Evolutionary conservation across 1,140 invertebrate species (phyloP).

Genomic region (Gryon sp.): DNA sequence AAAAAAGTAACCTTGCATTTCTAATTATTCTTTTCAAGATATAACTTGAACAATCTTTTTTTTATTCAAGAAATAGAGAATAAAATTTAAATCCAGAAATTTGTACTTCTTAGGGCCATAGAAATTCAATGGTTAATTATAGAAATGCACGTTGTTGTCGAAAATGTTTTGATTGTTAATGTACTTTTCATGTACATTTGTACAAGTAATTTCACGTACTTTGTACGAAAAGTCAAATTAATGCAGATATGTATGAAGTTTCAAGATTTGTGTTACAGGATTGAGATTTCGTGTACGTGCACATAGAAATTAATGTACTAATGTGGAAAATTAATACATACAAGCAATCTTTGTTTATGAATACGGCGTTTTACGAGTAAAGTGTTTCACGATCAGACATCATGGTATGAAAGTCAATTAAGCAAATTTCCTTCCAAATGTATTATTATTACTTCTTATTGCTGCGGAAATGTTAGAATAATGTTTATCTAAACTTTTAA

Average conservation of each 20-base stretch:
- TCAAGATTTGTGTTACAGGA: slow-evolving; percentile 47
- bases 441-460: background rate
- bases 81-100: too few relatives aligned
- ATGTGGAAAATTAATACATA: slow-evolving; percentile 25
- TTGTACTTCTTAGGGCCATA: too few relatives aligned
- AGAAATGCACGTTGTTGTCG: background rate
- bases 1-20: background rate
- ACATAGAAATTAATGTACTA: slow-evolving; percentile 19
- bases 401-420: background rate
- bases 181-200: slow-evolving; percentile 32
- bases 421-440: background rate
- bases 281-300: slow-evolving; percentile 25
- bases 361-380: slow-evolving; percentile 5
- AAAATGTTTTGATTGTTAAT: slow-evolving; percentile 34
- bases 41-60: too few relatives aligned
- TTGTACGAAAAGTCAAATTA: slow-evolving; percentile 34
- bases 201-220: slow-evolving; percentile 21
- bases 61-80: too few relatives aligned
- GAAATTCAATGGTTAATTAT: background rate
- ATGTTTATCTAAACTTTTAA: too few relatives aligned
- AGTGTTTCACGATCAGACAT: slow-evolving; percentile 19
- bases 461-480: too few relatives aligned
- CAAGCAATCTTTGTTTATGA: slow-evolving; percentile 21
- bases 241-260: slow-evolving; percentile 42
- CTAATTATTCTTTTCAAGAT: too few relatives aligned